Conservation (phyloP, 2,888 invertebrate genomes). For the Ichneumon xanthorius region DNA sequence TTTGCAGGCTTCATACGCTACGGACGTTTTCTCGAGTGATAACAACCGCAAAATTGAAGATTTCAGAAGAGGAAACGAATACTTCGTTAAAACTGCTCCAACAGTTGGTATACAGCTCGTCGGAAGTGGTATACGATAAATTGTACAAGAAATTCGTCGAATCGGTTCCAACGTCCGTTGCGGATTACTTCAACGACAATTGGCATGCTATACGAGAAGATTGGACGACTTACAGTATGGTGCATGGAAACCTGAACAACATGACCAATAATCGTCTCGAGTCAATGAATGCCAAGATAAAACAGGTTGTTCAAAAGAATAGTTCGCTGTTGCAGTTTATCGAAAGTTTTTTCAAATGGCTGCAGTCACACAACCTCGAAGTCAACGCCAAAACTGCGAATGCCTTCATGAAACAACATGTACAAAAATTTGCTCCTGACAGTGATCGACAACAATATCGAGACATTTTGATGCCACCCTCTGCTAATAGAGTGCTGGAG, state of each 20-base stretch:
- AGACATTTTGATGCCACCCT: conserved; percentile 5
- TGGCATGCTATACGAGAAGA: conserved; percentile 68
- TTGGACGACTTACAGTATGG: conserved; percentile 65
- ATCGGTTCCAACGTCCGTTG: conserved; percentile 38
- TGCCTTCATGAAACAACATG: conserved; percentile 32
- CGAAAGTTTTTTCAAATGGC: conserved; percentile 61
- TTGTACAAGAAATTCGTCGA: conserved; percentile 44
- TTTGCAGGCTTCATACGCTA: conserved; percentile 56
- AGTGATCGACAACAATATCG: conserved; percentile 20
- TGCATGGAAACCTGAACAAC: conserved; percentile 57
- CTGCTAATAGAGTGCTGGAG: background rate
- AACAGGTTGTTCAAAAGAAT: conserved; percentile 55
- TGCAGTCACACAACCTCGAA: conserved; percentile 34
- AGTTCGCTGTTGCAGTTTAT: conserved; percentile 58
- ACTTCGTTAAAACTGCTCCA: conserved; percentile 19
- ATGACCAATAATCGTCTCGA: conserved; percentile 67
- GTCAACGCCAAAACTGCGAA: conserved; percentile 36
- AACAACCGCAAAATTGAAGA: conserved; percentile 29
- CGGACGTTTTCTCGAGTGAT: conserved; percentile 43
- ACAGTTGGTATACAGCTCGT: conserved; percentile 30
- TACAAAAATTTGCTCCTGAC: background rate
- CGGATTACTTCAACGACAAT: conserved; percentile 65
- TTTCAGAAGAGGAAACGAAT: conserved; percentile 8
- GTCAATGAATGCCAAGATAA: conserved; percentile 61
- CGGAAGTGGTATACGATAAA: conserved; percentile 19